Evolutionary conservation across 2,888 invertebrate genomes (phyloP), one percentile per base, ranked within the genome.

Genomic region (Troglohyphantes excavatus): DNA sequence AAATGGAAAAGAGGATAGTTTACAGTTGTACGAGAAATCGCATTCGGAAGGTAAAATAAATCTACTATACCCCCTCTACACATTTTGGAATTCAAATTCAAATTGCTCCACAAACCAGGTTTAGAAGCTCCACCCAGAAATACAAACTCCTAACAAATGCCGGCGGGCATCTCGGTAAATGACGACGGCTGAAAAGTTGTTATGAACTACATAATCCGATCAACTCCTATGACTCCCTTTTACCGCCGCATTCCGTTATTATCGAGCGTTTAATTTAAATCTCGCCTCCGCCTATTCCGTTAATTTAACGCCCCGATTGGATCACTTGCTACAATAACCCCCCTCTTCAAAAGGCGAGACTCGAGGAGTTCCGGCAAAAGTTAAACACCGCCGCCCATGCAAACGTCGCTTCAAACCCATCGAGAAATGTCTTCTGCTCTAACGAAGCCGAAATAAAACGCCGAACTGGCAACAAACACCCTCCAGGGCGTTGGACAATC

Each of bases 361-460:
- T 13, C 1, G 53, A 53, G 17, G n/a, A 53, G 53, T 53, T n/a
- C 5, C 13, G 9, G 53, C n/a, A 5, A 53, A 53, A 39, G 39
- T 39, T 3, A 53, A 11, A n/a, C n/a, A n/a, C n/a, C n/a, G n/a
- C n/a, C n/a, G n/a, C n/a, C n/a, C n/a, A n/a, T n/a, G n/a, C n/a
- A n/a, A n/a, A n/a, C n/a, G n/a, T n/a, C n/a, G n/a, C n/a, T n/a
- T n/a, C n/a, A n/a, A n/a, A n/a, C 53, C 39, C 39, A 39, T 39
- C 39, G 9, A 1, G 7, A 11, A 17, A 53, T 13, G 5, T 53
- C 78, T 79, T 87, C 63, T 73, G 63, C 21, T 11, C 73, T 53
- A 88, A 81, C 87, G 87, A 88, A 65, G 63, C 81, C 46, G 33
- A 65, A 39, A 39, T 72, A 79, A 87, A 67, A 46, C 73, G 83